Evolutionary conservation across 1,140 invertebrate species (phyloP).

Genomic region (Procambarus virginalis): DNA sequence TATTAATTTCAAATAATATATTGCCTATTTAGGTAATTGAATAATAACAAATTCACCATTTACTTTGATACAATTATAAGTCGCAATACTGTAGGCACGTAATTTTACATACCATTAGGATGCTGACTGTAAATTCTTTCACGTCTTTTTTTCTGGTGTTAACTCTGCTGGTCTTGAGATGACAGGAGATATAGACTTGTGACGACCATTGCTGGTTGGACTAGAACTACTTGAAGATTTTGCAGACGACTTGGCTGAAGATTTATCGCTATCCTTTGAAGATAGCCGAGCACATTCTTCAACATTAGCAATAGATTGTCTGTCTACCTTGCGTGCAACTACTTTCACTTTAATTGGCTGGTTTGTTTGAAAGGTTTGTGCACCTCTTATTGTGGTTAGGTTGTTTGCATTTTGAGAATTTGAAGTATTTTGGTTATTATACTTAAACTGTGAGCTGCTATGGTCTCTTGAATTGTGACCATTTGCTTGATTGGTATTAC

Average conservation of each 20-base stretch:
- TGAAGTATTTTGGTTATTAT: slow-evolving; percentile 44
- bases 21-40: background rate
- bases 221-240: slow-evolving; percentile 57
- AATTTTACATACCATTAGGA: slow-evolving; percentile 19
- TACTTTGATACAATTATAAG: too few species aligned
- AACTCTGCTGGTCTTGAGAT: slow-evolving; percentile 9
- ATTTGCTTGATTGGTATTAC: background rate
- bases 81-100: background rate
- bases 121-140: slow-evolving; percentile 55
- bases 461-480: slow-evolving; percentile 30
- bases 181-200: slow-evolving; percentile 55
- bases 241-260: slow-evolving; percentile 70
- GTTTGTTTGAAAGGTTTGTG: slow-evolving; percentile 19
- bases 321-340: slow-evolving; percentile 58
- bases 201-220: slow-evolving; percentile 51
- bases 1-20: background rate
- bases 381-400: slow-evolving; percentile 18
- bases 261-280: slow-evolving; percentile 64
- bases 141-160: slow-evolving; percentile 53
- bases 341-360: slow-evolving; percentile 71
- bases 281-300: slow-evolving; percentile 65
- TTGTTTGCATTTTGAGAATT: slow-evolving; percentile 34
- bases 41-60: background rate
- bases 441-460: slow-evolving; percentile 40
- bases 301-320: slow-evolving; percentile 24